Evolutionary conservation across 2,888 invertebrate species (phyloP), one percentile per base, ranked within the genome.

Genomic region (Tupiocoris notatus): DNA sequence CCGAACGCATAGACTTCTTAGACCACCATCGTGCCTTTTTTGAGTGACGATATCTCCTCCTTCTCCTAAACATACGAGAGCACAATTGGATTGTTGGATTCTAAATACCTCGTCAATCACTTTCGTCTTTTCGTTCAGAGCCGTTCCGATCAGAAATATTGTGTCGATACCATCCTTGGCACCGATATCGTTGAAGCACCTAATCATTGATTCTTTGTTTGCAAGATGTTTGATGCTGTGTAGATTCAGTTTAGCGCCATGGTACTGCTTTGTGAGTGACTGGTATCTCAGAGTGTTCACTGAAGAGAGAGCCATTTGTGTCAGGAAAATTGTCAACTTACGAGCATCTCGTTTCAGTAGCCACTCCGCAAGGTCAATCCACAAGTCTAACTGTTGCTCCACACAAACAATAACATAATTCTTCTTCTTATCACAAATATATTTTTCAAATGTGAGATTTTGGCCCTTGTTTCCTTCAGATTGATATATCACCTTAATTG

Each of bases 291-390:
- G 6, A 6, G 59, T n/a, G n/a, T 17, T 59, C 7, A n/a, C n/a
- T n/a, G 2, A 3, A 6, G 3, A 20, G 3, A n/a, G 20, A 6
- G 2, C 3, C 3, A n/a, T 18, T 59, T 65, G 65, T 16, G n/a
- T 65, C n/a, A 24, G 1, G 25, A 65, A 22, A 22, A 65, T 2
- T 12, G n/a, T 24, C 1, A 65, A 16, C 16, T 24, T 65, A 23
- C 18, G 21, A 1, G 24, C 23, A 1, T 24, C 65, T 24, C 65
- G 23, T 1, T 16, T 25, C 7, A 23, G 24, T n/a, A 65, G 65
- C 65, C 65, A 65, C 23, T 65, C 65, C 1, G 23, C 65, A 17
- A 65, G 12, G 2, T 65, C 65, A 1, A 65, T n/a, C 12, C 65
- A 9, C 7, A 59, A n/a, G n/a, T 20, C 59, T 3, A 6, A 3